These are phyloP conservation scores for Heloderma charlesbogerti DNA, from an alignment of 2,113 vertebrate genomes.

Conservation along the genomic window DNA sequence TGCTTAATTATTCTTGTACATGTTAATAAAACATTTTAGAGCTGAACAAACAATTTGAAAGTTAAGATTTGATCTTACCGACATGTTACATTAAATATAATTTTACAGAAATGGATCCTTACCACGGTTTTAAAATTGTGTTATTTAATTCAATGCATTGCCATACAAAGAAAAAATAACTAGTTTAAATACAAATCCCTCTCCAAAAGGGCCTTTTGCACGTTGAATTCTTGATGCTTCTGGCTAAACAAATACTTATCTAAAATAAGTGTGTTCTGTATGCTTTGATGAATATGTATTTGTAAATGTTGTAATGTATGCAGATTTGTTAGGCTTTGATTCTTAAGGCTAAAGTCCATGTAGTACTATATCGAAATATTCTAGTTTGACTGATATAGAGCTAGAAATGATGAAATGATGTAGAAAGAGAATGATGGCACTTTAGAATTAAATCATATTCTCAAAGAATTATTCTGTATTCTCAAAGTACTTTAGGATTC, in stretches of 20 bases:
- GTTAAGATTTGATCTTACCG: neutral
- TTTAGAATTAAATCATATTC: neutral
- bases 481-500: constrained; percentile 33
- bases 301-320: constrained; percentile 9
- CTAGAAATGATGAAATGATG: neutral
- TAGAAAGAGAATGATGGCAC: neutral
- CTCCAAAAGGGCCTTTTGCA: neutral
- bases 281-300: neutral
- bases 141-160: constrained; percentile 10
- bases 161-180: constrained; percentile 3
- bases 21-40: constrained; percentile 11
- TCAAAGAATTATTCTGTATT: neutral
- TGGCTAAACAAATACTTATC: constrained; percentile 29
- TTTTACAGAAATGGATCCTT: neutral
- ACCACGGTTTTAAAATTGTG: neutral
- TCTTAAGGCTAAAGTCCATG: neutral
- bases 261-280: constrained; percentile 25
- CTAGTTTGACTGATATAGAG: constrained; percentile 14
- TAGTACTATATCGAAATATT: constrained; percentile 12
- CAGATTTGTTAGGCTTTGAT: constrained; percentile 16
- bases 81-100: neutral
- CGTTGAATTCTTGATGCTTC: neutral
- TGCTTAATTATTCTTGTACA: neutral
- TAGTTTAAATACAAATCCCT: constrained; percentile 4
- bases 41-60: neutral